A percentile compares a stretch with the other conserved stretches of the same genome.
phyloP scores from a whole-genome alignment of 2,888 invertebrate genomes.

The Polydrusus tereticollis region DNA sequence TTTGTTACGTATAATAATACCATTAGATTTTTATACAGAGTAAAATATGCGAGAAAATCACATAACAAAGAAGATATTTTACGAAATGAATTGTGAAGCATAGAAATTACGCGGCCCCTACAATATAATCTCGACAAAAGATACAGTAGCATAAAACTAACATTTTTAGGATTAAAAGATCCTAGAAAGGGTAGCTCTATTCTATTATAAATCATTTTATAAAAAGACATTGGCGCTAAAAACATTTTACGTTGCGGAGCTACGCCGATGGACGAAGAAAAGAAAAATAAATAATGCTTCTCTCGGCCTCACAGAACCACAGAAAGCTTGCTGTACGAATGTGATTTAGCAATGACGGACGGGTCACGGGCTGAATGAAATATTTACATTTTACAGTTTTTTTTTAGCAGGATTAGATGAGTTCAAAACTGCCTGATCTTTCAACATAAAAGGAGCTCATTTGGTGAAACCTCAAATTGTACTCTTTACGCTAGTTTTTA shows the following conservation, averaged over 20 bases:
- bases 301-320: background rate
- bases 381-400: no score
- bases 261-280: background rate
- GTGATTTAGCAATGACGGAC: no score
- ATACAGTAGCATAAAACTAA: background rate
- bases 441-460: no score
- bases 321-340: no score
- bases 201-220: conserved; percentile 1
- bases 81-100: background rate
- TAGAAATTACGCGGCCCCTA: background rate
- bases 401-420: no score
- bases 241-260: background rate
- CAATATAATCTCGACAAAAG: background rate
- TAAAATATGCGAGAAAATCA: background rate
- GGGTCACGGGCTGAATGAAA: no score
- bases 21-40: background rate
- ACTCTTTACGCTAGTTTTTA: no score
- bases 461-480: no score
- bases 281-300: background rate
- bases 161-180: conserved; percentile 5
- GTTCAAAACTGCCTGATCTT: no score
- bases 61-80: background rate
- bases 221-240: background rate
- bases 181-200: background rate
- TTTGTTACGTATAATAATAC: background rate